Conservation (phyloP, 2,113 vertebrate genomes). For the Leucoraja erinaceus region DNA sequence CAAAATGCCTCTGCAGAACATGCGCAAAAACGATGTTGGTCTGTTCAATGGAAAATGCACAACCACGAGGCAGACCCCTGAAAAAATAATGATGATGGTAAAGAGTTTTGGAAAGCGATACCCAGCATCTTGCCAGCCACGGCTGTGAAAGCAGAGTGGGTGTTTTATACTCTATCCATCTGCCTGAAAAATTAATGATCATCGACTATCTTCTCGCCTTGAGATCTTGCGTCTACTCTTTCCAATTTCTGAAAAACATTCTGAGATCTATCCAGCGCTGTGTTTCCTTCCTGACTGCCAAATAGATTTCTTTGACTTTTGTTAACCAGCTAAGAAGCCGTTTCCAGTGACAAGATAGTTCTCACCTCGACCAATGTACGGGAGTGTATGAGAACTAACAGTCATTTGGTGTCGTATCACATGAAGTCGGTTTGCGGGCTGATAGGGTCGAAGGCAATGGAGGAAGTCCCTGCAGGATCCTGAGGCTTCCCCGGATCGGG, state of each 20-base stretch:
- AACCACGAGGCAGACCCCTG: background rate
- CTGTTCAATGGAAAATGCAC: background rate
- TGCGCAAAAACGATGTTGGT: too few species aligned
- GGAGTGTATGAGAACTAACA: background rate
- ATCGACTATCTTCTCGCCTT: background rate
- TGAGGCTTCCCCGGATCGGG: too few species aligned
- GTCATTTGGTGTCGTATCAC: background rate
- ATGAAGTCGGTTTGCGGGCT: too few species aligned
- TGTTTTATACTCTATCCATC: background rate
- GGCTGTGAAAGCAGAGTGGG: background rate
- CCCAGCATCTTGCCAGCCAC: background rate
- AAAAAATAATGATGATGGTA: background rate
- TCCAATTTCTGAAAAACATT: background rate
- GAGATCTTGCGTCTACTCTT: background rate
- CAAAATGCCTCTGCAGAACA: too few species aligned
- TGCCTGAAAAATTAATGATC: background rate
- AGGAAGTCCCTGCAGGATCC: too few species aligned
- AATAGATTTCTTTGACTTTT: background rate
- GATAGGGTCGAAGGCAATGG: too few species aligned
- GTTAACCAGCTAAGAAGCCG: background rate
- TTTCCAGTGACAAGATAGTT: background rate
- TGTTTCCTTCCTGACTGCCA: background rate
- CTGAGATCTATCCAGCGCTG: background rate
- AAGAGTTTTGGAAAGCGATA: background rate
- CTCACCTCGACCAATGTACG: background rate